Conservation (phyloP, 2,797 vertebrate species). For the Malurus leucopterus region DNA sequence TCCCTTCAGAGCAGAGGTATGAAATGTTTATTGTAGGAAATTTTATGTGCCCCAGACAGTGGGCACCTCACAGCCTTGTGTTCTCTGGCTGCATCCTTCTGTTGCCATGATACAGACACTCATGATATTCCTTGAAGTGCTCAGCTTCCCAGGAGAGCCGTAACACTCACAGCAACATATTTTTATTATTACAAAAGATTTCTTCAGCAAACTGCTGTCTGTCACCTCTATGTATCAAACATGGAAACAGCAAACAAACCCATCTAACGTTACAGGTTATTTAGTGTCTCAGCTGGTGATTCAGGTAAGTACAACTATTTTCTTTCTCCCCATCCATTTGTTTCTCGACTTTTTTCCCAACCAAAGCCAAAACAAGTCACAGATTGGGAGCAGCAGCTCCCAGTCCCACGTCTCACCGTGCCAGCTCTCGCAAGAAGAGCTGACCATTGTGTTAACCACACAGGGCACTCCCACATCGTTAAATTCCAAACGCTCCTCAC, state of each 20-base stretch:
- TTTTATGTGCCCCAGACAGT: neutral
- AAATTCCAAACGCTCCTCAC: neutral
- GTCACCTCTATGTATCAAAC: slow-evolving; percentile 37
- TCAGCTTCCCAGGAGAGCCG: neutral
- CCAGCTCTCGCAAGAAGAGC: neutral
- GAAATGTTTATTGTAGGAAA: slow-evolving; percentile 3
- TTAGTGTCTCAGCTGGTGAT: slow-evolving; percentile 53
- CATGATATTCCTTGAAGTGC: neutral
- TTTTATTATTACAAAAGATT: slow-evolving; percentile 57
- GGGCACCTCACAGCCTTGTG: neutral
- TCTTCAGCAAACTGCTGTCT: slow-evolving; percentile 52
- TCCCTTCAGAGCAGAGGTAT: neutral
- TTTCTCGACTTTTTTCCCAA: neutral
- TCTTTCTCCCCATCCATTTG: neutral
- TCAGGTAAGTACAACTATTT: slow-evolving; percentile 5
- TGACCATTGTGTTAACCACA: neutral
- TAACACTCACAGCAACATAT: slow-evolving; percentile 8
- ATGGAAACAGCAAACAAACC: slow-evolving; percentile 34
- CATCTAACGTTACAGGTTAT: neutral
- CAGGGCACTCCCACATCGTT: neutral
- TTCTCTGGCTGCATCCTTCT: neutral
- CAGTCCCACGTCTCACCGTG: neutral
- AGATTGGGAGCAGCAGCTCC: neutral
- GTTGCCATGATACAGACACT: neutral
- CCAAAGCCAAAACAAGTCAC: neutral